Conservation (phyloP, 2,113 vertebrate species). For the Myotis brandtii region DNA sequence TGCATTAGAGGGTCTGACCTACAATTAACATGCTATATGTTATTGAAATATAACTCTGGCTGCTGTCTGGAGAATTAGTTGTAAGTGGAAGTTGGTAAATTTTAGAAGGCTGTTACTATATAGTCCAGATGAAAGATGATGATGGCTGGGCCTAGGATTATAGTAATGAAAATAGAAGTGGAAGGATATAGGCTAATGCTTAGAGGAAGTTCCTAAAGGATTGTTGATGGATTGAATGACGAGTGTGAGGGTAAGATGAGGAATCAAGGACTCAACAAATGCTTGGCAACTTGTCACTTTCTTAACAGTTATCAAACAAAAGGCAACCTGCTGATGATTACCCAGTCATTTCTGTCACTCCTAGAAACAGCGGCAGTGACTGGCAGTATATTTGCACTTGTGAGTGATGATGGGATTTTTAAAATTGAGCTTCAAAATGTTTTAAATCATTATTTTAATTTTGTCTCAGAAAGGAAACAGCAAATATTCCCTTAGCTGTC, state of each 20-base stretch:
- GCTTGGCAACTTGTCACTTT: background rate
- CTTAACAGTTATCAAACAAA: background rate
- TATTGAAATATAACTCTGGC: background rate
- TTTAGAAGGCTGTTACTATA: background rate
- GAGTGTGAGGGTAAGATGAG: background rate
- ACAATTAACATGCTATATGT: background rate
- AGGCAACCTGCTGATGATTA: background rate
- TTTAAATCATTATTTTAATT: conserved; percentile 33
- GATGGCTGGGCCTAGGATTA: no score
- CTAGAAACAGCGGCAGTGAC: background rate
- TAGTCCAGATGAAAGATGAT: background rate
- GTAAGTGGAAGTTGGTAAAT: background rate
- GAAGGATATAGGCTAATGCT: background rate
- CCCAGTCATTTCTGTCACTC: background rate
- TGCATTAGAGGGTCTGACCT: background rate
- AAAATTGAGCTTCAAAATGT: background rate
- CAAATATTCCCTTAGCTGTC: background rate
- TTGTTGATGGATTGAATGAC: background rate
- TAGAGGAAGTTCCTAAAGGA: background rate
- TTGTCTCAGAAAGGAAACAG: background rate
- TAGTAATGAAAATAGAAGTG: background rate
- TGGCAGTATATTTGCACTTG: background rate
- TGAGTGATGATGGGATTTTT: background rate
- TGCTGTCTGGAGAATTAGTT: background rate
- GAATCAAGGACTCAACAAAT: background rate